Evolutionary conservation across 53 echinoderm and acorn worm species (phyloP).

Genomic region (Pentamera pediparva): DNA sequence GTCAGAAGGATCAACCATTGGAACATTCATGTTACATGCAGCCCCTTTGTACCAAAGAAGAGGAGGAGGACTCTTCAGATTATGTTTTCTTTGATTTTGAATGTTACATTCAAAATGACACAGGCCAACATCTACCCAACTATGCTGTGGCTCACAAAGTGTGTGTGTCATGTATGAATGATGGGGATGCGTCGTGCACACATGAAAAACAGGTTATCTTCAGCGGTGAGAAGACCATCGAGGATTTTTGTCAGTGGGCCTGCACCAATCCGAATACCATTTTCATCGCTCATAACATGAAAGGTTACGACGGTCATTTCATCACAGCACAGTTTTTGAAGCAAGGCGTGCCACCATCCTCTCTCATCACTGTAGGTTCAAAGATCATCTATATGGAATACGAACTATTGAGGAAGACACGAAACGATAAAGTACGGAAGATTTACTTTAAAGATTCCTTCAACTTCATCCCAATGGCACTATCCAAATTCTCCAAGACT

Average conservation of each 20-base stretch:
- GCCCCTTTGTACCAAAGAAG: not conserved
- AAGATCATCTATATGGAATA: conserved; percentile 24
- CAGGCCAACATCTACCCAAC: conserved; percentile 6
- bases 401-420: not conserved
- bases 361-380: not conserved
- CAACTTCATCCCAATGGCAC: conserved; percentile 16
- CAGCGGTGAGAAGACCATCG: no score
- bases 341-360: not conserved
- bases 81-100: conserved; percentile 10
- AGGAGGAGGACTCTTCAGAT: not conserved
- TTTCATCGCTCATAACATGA: conserved; percentile 29
- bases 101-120: not conserved
- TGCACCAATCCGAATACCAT: not conserved
- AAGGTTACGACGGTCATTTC: conserved; percentile 28
- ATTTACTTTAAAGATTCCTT: conserved; percentile 25
- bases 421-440: not conserved
- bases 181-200: no score
- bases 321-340: not conserved
- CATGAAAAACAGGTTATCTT: no score
- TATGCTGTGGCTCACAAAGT: conserved; percentile 1
- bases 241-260: conserved; percentile 21
- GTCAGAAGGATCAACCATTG: not conserved
- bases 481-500: not conserved
- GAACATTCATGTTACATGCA: conserved; percentile 16
- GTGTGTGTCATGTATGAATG: no score